Evolutionary conservation across 2,113 vertebrate genomes (phyloP), one percentile per base, ranked within the genome.

Genomic region (Peromyscus californicus): DNA sequence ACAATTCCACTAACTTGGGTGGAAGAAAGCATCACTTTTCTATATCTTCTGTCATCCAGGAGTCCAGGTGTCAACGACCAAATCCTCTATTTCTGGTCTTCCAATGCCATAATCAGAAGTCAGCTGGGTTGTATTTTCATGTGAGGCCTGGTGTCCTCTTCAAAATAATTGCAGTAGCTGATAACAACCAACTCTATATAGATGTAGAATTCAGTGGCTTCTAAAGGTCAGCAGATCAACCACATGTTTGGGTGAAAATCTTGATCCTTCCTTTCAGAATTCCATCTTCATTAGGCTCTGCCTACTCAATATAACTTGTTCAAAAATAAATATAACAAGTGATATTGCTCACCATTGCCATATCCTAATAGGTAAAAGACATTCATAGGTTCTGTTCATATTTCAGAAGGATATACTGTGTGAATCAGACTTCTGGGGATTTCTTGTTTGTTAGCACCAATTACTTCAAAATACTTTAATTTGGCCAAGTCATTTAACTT

Each of bases 391-490:
- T 57, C 61, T 42, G 17, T 3, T 17, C 2, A 88, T 2, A 24
- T 3, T 84, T 82, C 83, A 86, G 57, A 19, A 76, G 31, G 65
- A 16, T 10, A 7, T 9, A 51, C 31, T 61, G 11, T 57, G 31
- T 9, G n/a, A 19, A 45, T 61, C 12, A 90, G 9, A 54, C 57
- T 69, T 39, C 74, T 13, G 6, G 24, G n/a, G 15, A 54, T 39
- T 22, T 57, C 2, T 4, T 61, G 24, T 36, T 15, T 5, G 0
- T 45, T 31, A 54, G 1, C 1, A 13, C 16, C 0, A 0, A 26
- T 39, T 16, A 51, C 15, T 75, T 57, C 24, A 89, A 10, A 31
- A 72, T 21, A 42, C 17, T 63, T 83, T 89, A 51, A 10, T 63
- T 87, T 65, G 42, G 17, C 15, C 2, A 86, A 61, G 26, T 1